Conservation (phyloP, 2,113 vertebrate species). For the Pseudorasbora parva region DNA sequence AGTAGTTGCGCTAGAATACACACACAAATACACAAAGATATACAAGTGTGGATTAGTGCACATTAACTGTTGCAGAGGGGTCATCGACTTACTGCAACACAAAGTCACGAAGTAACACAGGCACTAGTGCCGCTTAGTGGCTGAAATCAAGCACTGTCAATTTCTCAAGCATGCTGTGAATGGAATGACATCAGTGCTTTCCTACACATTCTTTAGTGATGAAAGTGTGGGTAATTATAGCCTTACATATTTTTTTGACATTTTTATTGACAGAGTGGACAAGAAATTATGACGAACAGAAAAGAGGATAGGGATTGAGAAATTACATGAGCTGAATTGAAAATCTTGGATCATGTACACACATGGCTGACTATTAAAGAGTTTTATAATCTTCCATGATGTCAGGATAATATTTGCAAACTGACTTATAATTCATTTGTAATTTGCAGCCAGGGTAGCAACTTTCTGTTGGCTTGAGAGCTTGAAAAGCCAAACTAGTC, state of each 20-base stretch:
- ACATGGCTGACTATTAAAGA: neutral
- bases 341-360: neutral
- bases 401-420: neutral
- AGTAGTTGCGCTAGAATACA: constrained; percentile 18
- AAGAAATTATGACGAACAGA: neutral
- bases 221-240: neutral
- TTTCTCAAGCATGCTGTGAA: neutral
- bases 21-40: neutral
- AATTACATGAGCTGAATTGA: neutral
- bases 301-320: neutral
- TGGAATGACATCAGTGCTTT: constrained; percentile 19
- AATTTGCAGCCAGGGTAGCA: no score
- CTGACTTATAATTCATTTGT: no score
- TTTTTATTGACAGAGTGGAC: neutral
- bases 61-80: constrained; percentile 33
- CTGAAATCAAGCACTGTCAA: neutral
- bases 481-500: no score
- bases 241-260: neutral
- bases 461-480: no score
- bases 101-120: constrained; percentile 1
- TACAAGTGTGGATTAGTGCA: constrained; percentile 25
- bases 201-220: neutral
- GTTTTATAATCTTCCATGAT: neutral
- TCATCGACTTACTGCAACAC: constrained; percentile 21
- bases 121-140: constrained; percentile 33